Evolutionary conservation across 1,140 invertebrate genomes (phyloP).

Genomic region (Centruroides sculpturatus): DNA sequence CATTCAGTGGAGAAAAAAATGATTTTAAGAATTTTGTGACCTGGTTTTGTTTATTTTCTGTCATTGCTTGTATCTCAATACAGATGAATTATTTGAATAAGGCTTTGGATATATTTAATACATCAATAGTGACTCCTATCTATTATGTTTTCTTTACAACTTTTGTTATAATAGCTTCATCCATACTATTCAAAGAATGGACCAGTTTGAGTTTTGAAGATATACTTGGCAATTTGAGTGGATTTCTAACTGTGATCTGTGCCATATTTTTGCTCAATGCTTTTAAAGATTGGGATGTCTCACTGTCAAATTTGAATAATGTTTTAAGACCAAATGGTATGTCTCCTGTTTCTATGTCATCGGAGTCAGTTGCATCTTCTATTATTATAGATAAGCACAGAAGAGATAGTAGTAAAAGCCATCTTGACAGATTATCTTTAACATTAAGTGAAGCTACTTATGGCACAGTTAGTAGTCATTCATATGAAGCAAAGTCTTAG

Average conservation of each 20-base stretch:
- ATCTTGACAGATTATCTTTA: no score
- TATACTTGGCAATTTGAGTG: conserved; percentile 70
- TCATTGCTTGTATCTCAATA: conserved; percentile 50
- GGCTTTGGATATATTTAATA: conserved; percentile 81
- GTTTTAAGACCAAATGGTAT: not conserved
- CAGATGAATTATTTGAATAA: conserved; percentile 93
- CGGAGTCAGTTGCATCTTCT: no score
- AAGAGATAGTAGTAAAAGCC: no score
- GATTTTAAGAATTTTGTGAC: conserved; percentile 44
- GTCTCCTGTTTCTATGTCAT: no score
- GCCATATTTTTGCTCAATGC: conserved; percentile 82
- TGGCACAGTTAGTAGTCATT: no score
- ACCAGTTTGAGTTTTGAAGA: conserved; percentile 52
- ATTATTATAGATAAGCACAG: no score
- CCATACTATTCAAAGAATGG: conserved; percentile 78
- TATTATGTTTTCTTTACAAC: conserved; percentile 97
- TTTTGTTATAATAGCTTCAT: conserved; percentile 75
- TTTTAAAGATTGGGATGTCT: conserved; percentile 70
- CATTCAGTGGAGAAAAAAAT: conserved; percentile 41
- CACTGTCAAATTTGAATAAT: conserved; percentile 33
- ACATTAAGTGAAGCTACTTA: no score
- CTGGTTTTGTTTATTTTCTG: conserved; percentile 57
- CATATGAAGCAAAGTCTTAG: no score
- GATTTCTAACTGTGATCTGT: conserved; percentile 70
- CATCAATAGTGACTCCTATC: conserved; percentile 84